Evolutionary conservation across 2,888 invertebrate species (phyloP), one percentile per base, ranked within the genome.

Genomic region (Pilophorus perplexus): DNA sequence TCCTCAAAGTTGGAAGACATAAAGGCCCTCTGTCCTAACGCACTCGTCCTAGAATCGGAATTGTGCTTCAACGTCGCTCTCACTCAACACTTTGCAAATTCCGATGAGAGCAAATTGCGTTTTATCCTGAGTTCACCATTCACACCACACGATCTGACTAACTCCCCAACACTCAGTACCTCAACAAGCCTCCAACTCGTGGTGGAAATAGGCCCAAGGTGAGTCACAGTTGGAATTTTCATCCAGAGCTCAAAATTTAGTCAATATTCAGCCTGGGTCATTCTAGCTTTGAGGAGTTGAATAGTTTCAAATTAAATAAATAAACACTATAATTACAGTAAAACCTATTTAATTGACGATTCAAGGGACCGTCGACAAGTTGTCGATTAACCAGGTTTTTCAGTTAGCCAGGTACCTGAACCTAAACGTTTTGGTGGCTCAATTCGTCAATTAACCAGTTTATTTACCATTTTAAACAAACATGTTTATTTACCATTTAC

Each of bases 161-260:
- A 80, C 73, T 77, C 79, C 69, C 81, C 84, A 33, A 75, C 78
- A 12, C 81, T 85, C 59, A 74, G 77, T 70, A 74, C 78, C 25
- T 74, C 75, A 46, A 74, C 75, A 37, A 77, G 78, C 66, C 77
- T 80, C 68, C 76, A 79, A 25, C 70, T 81, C 10, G 71, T 93
- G 4, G 82, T 95, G 73, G 95, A 95, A 83, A 89, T 93, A 76
- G 95, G 95, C 23, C 95, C 95, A 33, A 86, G 89, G 89, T 88
- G 79, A 72, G 69, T 37, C 10, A n/a, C 14, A 4, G 5, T 42
- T 42, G 42, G 5, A 14, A 42, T 42, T 14, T 6, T 8, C 6
- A 8, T 42, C 8, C 42, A 42, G 4, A 14, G 14, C 33, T 33
- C 33, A 33, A 10, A 33, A 33, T 8, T 33, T 33, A 10, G 33